Evolutionary conservation across 2,888 invertebrate species (phyloP), one percentile per base, ranked within the genome.

Genomic region (Sinhomidia bicolor): DNA sequence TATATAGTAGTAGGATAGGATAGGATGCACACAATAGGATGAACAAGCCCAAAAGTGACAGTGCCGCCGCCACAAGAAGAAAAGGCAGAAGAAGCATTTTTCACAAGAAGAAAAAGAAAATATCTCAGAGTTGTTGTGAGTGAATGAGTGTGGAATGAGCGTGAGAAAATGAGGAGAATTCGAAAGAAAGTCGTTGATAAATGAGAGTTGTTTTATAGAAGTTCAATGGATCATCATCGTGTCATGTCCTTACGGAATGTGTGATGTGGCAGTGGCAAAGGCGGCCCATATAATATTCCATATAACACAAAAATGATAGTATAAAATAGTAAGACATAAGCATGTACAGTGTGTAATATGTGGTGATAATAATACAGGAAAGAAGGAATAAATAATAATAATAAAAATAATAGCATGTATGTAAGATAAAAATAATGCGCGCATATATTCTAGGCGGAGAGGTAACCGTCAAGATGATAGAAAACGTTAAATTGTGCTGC

Each of bases 121-220:
- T 7, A n/a, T 10, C 44, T n/a, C n/a, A n/a, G n/a, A n/a, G n/a
- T n/a, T n/a, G 12, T 47, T 47, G 41, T 47, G 41, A n/a, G 17
- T n/a, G 23, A 71, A 20, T 74, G 26, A n/a, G 17, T 76, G 36
- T 51, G 51, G 76, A 51, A 76, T 20, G 36, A 79, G 32, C 60
- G 41, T 57, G 60, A 79, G 79, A 78, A 51, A 78, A 57, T 79
- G 36, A 57, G 17, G 10, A 41, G 79, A 79, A 79, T 60, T 79
- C 57, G n/a, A 79, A 60, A 57, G 36, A 17, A 29, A 41, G 12
- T 79, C 68, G 47, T 51, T 82, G 71, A 82, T 82, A 82, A 68
- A 82, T 82, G 68, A 65, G 47, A 32, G 68, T 71, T 82, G 82
- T 68, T 82, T 79, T 79, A 79, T 60, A 12, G 36, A 60, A 79